Base-by-base conservation (phyloP, 2,888 invertebrate species). In the Sphaerophoria taeniata region DNA sequence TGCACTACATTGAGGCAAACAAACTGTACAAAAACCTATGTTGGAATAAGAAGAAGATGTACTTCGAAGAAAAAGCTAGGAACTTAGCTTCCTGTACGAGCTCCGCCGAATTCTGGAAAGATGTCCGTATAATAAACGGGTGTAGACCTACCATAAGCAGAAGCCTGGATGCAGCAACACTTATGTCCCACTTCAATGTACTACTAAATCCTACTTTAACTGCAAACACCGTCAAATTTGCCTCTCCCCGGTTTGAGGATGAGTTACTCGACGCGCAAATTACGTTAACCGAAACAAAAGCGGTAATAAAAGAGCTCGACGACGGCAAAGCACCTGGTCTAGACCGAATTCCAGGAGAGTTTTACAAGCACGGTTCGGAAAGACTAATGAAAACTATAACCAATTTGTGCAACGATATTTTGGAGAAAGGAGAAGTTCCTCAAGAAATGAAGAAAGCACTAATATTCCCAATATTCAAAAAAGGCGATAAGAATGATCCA, bases 1-100 rank as follows among this genome's bases (percentile, higher is more conserved):
- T 31, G 4, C 53, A 53, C 24, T 53, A 53, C 31, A 53, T 53
- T 31, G 53, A 53, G 53, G 53, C 24, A 53, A 53, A 53, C 31
- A 53, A 53, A 53, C 53, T 53, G 6, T 53, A 53, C 12, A 53
- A 53, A 14, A 31, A 24, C 6, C 39, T 39, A 7, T 39, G 39
- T 39, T 39, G 53, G 31, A 31, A 7, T n/a, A 53, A 53, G 31
- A 53, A 53, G 12, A 53, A 31, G 6, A 4, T 53, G 24, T 53
- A 53, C 4, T 53, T 51, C 16, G 53, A 53, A 53, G 53, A 53
- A 53, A 39, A 53, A 53, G 53, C 31, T 4, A 53, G 31, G 7
- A 53, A 6, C 31, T 6, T 53, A 24, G 53, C 53, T 11, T 31
- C 24, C 31, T 53, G 31, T 24, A 53, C 31, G 31, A 53, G 12